These are phyloP conservation scores for Lasioglossum leucozonium DNA, from an alignment of 2,888 invertebrate genomes.

Conservation along the genomic window DNA sequence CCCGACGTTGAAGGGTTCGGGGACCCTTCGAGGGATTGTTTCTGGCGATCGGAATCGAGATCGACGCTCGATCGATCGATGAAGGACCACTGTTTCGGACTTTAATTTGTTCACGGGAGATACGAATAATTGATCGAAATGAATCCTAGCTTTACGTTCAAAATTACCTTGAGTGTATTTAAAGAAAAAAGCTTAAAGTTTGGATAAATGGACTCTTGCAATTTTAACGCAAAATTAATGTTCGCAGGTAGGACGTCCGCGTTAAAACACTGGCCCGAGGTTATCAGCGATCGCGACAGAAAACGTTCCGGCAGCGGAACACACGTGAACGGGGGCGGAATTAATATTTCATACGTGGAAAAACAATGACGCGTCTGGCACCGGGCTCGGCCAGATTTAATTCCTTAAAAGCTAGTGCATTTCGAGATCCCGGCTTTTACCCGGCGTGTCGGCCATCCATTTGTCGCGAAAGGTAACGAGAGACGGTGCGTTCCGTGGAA, in stretches of 20 bases:
- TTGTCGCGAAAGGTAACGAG: constrained; percentile 32
- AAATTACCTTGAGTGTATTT: background rate
- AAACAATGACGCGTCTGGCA: constrained; percentile 51
- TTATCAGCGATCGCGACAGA: background rate
- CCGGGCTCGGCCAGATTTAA: constrained; percentile 54
- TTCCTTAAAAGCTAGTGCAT: constrained; percentile 66
- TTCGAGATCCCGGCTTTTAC: constrained; percentile 48
- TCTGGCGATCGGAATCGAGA: background rate
- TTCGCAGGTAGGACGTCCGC: background rate
- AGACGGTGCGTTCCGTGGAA: constrained; percentile 38
- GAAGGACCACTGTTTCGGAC: background rate
- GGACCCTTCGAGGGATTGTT: background rate
- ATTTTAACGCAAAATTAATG: background rate
- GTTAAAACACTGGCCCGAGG: background rate
- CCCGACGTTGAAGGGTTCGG: background rate
- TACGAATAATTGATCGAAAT: background rate
- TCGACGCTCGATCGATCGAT: constrained; percentile 1
- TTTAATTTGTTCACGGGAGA: too few species aligned
- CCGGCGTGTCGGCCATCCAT: constrained; percentile 43
- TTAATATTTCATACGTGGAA: constrained; percentile 52
- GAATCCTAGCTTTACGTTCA: background rate
- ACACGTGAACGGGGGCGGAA: constrained; percentile 13
- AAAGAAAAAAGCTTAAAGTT: background rate
- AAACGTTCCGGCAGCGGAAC: constrained; percentile 8
- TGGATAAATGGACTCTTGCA: too few species aligned